A percentile compares a stretch with the other conserved stretches of the same genome.
phyloP scores from a whole-genome alignment of 1,140 invertebrate genomes.

The Ceratina japonica region DNA sequence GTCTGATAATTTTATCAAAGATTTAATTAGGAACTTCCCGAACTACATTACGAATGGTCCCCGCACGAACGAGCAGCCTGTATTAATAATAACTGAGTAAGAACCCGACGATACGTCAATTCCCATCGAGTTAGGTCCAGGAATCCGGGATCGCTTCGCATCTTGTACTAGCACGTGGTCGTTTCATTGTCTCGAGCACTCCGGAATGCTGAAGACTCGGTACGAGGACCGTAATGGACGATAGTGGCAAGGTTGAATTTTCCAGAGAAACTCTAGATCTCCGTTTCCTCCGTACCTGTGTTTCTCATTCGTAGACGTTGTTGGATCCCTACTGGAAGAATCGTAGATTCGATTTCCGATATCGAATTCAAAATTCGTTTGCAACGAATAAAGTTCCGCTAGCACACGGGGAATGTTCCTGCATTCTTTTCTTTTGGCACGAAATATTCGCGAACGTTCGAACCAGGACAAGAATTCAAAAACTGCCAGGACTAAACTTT shows the following conservation, averaged over 20 bases:
- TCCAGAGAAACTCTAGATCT: neutral
- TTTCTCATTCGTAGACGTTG: neutral
- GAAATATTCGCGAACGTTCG: neutral
- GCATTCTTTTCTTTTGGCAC: neutral
- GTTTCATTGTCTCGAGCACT: constrained; percentile 22
- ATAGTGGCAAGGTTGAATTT: constrained; percentile 16
- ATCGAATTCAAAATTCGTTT: constrained; percentile 1
- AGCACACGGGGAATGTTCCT: neutral
- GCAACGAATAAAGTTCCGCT: neutral
- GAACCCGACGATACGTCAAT: constrained; percentile 9
- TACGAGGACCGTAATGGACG: neutral
- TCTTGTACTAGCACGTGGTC: constrained; percentile 2
- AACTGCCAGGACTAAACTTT: no score
- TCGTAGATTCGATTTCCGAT: constrained; percentile 3
- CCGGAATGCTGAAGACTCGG: neutral
- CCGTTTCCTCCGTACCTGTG: neutral
- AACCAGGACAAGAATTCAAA: no score
- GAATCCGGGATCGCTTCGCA: neutral
- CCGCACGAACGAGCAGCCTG: neutral
- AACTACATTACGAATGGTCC: neutral
- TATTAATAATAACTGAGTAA: constrained; percentile 1
- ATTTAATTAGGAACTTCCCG: constrained; percentile 13
- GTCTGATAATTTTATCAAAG: neutral
- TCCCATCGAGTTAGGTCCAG: neutral
- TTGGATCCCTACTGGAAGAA: neutral